phyloP scores from a whole-genome alignment of 2,888 invertebrate genomes.

The Digitonthophagus gazella region DNA sequence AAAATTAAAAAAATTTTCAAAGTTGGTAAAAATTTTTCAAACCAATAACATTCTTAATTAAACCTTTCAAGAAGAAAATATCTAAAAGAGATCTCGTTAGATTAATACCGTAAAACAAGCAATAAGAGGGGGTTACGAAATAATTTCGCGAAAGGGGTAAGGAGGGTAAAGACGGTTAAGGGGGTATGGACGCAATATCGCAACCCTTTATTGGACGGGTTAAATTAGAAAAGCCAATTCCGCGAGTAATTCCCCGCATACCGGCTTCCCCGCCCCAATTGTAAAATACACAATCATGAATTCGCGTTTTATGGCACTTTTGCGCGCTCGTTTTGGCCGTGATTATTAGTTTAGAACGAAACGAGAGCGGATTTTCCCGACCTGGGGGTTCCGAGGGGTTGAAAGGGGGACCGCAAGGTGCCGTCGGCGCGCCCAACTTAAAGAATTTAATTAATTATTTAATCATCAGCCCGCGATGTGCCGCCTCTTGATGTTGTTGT shows the following conservation, averaged over 20 bases:
- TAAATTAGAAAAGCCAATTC: constrained; percentile 50
- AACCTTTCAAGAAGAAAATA: no score
- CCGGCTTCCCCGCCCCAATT: constrained; percentile 41
- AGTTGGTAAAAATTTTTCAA: no score
- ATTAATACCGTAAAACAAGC: constrained; percentile 1
- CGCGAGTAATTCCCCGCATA: constrained; percentile 44
- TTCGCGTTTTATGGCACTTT: constrained; percentile 44
- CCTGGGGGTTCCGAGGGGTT: background rate
- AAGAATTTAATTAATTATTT: constrained; percentile 50
- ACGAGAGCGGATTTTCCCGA: background rate
- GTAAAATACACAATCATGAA: constrained; percentile 47
- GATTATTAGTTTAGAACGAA: constrained; percentile 40
- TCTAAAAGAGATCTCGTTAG: background rate
- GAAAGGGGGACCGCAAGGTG: constrained; percentile 38
- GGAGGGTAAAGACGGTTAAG: constrained; percentile 35
- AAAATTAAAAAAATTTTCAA: no score
- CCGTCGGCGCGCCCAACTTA: constrained; percentile 44
- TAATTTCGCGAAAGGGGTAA: constrained; percentile 47
- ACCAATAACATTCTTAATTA: no score
- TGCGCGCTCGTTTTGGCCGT: constrained; percentile 40
- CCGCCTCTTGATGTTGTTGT: constrained; percentile 28
- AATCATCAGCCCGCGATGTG: constrained; percentile 38
- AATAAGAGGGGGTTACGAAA: constrained; percentile 39
- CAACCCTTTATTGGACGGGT: constrained; percentile 48
- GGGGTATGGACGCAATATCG: constrained; percentile 44